These are phyloP conservation scores for Odocoileus virginianus DNA, from an alignment of 2,113 vertebrate genomes.

Conservation along the genomic window DNA sequence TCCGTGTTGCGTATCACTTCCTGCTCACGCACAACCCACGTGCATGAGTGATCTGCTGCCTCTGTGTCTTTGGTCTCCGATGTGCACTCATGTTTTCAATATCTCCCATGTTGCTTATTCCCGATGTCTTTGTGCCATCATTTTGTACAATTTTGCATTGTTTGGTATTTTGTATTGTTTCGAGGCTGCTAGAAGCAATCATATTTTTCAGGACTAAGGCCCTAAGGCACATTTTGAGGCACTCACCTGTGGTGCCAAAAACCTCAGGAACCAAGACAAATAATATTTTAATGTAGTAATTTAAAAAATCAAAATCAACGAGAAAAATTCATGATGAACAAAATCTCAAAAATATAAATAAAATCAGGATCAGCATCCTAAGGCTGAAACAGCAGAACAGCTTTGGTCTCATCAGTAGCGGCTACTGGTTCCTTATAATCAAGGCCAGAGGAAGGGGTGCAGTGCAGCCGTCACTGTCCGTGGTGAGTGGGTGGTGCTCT, in stretches of 20 bases:
- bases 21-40: neutral
- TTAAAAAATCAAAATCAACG: neutral
- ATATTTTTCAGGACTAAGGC: neutral
- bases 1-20: neutral
- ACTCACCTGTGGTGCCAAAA: neutral
- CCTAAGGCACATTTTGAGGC: neutral
- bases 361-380: neutral
- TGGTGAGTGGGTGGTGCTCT: accelerated
- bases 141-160: neutral
- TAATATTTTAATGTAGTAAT: neutral
- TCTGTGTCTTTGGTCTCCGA: neutral
- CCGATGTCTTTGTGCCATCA: neutral
- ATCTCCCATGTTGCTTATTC: accelerated
- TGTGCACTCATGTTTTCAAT: too few species aligned
- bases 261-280: neutral
- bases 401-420: neutral
- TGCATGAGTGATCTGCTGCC: accelerated
- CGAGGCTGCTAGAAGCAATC: neutral
- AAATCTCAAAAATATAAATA: neutral
- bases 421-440: neutral
- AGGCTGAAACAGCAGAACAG: neutral
- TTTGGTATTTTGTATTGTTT: neutral
- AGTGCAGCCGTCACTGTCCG: accelerated
- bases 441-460: neutral
- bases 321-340: neutral